Evolutionary conservation across 2,888 invertebrate species (phyloP).

Genomic region (Myathropa florea): DNA sequence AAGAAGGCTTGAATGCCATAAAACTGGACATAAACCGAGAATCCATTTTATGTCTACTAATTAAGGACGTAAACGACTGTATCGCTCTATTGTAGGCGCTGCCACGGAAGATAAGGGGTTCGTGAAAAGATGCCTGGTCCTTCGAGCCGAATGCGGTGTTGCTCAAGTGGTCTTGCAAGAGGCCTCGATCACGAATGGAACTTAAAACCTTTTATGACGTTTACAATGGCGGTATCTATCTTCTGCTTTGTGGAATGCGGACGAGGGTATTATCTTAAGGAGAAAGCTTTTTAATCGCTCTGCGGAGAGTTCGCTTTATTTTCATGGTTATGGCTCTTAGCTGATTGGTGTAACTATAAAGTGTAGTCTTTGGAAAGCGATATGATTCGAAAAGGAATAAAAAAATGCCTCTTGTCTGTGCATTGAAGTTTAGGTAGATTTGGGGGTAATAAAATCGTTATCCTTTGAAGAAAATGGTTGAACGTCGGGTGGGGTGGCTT

Average conservation of each 20-base stretch:
- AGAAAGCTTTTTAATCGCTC: background rate
- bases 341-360: background rate
- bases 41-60: slow-evolving; percentile 23
- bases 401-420: background rate
- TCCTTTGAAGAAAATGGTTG: background rate
- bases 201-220: background rate
- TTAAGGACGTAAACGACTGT: slow-evolving; percentile 10
- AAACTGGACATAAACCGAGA: slow-evolving; percentile 1
- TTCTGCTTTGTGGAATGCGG: background rate
- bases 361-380: background rate
- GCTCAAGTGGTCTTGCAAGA: background rate
- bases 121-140: background rate
- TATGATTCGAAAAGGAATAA: background rate
- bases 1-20: background rate
- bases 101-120: background rate
- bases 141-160: background rate
- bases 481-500: too few relatives aligned
- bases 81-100: slow-evolving; percentile 7
- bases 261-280: background rate
- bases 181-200: background rate
- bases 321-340: background rate
- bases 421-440: background rate
- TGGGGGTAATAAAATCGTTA: background rate
- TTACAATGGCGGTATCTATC: background rate
- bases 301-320: background rate